Evolutionary conservation across 2,113 vertebrate genomes (phyloP).

Genomic region (Phrynocephalus versicolor): DNA sequence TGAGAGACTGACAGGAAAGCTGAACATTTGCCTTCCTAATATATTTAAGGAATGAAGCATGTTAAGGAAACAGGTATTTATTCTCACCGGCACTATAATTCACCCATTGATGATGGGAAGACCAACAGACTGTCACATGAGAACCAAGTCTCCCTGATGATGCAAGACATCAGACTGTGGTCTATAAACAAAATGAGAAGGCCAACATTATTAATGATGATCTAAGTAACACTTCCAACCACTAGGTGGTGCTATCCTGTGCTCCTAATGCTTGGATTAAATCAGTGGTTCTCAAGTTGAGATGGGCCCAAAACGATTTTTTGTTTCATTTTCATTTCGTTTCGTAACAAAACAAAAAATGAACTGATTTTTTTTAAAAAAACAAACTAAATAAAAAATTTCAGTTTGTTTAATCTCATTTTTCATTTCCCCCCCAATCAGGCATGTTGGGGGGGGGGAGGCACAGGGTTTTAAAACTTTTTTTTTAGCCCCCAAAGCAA

Average conservation of each 20-base stretch:
- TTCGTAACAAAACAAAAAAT: no score
- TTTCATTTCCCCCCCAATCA: no score
- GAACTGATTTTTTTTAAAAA: no score
- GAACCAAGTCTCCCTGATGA: background rate
- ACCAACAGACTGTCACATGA: background rate
- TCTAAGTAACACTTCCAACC: background rate
- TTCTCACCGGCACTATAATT: constrained; percentile 25
- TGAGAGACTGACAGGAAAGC: constrained; percentile 54
- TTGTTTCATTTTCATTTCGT: no score
- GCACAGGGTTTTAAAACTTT: no score
- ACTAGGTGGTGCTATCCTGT: background rate
- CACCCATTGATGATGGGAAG: background rate
- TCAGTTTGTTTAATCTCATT: no score
- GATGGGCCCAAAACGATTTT: no score
- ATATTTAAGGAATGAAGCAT: constrained; percentile 32
- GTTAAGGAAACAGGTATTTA: constrained; percentile 29
- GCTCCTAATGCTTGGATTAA: background rate
- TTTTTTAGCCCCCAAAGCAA: no score
- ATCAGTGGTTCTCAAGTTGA: no score
- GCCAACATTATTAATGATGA: background rate
- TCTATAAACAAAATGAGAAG: background rate
- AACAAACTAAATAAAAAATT: no score
- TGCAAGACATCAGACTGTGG: background rate
- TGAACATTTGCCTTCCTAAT: constrained; percentile 23
- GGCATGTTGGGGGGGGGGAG: no score